Base-by-base conservation (phyloP, 2,888 invertebrate genomes). In the Adineta ricciae region DNA sequence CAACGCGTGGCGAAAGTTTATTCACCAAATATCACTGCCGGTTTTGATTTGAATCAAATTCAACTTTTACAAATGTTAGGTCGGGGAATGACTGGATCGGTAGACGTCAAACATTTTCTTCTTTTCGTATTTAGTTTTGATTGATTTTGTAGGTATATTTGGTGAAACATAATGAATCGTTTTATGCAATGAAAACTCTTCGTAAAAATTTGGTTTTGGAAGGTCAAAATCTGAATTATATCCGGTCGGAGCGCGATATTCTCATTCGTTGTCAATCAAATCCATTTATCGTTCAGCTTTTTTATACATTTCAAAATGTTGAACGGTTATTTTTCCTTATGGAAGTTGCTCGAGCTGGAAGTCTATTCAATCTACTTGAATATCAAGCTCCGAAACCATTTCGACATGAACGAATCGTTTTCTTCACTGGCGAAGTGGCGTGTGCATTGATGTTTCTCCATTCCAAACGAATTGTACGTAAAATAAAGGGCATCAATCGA, bases 301-400 rank as follows among this genome's bases (percentile, higher is more conserved):
- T 93, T 88, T 93, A 92, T 89, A 92, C 92, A 84, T 93, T 93
- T 89, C 93, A 93, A 88, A 93, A 93, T 0, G 89, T 90, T 52
- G 92, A 92, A 87, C 93, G 93, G 89, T 90, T 93, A 36, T 93
- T 93, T 88, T 93, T 93, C 88, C 92, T 93, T 4, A 89, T 93
- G 84, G 93, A 93, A 88, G 93, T 92, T 88, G 91, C 93, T 86
- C 93, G 93, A 88, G 93, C 93, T 8, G 93, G 93, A 87, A 93
- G 93, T 91, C 93, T 93, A 87, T 88, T 88, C 84, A 36, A 41
- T 41, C 4, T 83, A 32, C 46, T 64, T 32, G 41, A 85, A 24
- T 9, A 21, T 36, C 49, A 49, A 41, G 91, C 89, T 91, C 87
- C 92, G 93, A 87, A 89, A 92, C 72, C 90, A 46, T 54, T 86